Conservation (phyloP, 2,888 invertebrate genomes). For the Mimachlamys varia region DNA sequence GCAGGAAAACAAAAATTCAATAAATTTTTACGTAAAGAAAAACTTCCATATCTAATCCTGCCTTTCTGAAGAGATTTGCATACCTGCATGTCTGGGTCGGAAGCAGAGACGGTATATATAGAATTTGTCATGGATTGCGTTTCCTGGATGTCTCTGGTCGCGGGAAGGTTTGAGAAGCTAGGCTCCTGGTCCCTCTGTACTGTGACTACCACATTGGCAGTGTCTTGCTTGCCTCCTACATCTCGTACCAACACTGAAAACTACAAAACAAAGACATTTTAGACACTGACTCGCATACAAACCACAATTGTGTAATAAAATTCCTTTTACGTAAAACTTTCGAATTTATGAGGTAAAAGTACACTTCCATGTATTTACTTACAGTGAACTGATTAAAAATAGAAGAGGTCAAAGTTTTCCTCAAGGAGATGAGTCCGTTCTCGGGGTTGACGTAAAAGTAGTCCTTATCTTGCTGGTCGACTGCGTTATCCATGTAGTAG, state of each 20-base stretch:
- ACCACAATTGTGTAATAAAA: no score
- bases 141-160: slow-evolving; percentile 55
- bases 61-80: background rate
- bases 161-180: slow-evolving; percentile 51
- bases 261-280: slow-evolving; percentile 53
- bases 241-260: slow-evolving; percentile 68
- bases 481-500: slow-evolving; percentile 39
- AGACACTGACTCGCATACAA: background rate
- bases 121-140: slow-evolving; percentile 38
- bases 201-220: slow-evolving; percentile 58
- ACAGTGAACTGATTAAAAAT: slow-evolving; percentile 11
- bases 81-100: slow-evolving; percentile 47
- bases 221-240: slow-evolving; percentile 57
- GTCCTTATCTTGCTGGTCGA: slow-evolving; percentile 40
- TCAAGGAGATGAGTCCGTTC: slow-evolving; percentile 57
- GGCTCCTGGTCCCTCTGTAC: slow-evolving; percentile 63
- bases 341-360: background rate
- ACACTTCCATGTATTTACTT: background rate
- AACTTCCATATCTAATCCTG: background rate
- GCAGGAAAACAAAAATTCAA: no score
- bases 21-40: no score
- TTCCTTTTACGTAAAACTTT: background rate
- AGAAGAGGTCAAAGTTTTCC: slow-evolving; percentile 47
- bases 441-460: slow-evolving; percentile 66
- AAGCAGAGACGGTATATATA: slow-evolving; percentile 42